A percentile compares a stretch with the other conserved stretches of the same genome.
Evolutionary conservation across 2,113 vertebrate genomes (phyloP).

Genomic region (Colaptes auratus): DNA sequence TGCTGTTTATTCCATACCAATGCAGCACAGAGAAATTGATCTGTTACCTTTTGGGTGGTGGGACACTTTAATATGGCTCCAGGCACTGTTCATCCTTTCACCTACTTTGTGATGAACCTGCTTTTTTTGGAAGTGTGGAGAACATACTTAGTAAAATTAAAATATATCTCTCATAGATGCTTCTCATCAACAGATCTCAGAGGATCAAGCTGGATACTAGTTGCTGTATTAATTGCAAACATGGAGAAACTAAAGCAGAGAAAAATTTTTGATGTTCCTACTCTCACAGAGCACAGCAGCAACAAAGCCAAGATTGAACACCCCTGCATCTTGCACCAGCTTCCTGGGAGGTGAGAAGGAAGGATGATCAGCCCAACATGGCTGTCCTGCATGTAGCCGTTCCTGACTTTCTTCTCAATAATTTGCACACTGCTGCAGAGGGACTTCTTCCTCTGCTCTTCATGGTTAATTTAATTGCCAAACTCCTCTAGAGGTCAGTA

Average conservation of each 20-base stretch:
- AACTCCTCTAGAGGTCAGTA: not conserved
- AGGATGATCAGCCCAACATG: rapidly evolving
- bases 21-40: not conserved
- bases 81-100: not conserved
- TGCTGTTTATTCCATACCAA: not conserved
- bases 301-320: not conserved
- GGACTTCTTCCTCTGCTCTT: not conserved
- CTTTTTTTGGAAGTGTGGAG: not conserved
- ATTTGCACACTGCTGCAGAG: not conserved
- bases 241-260: not conserved
- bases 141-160: not conserved
- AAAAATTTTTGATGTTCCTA: not conserved
- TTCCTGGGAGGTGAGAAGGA: not conserved
- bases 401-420: not conserved
- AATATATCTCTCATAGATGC: not conserved
- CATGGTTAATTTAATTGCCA: not conserved
- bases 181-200: not conserved
- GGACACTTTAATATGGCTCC: not conserved
- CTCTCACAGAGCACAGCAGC: not conserved
- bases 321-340: not conserved
- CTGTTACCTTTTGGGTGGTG: not conserved
- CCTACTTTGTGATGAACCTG: not conserved
- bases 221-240: not conserved
- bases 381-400: not conserved
- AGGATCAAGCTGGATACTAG: not conserved